phyloP scores from a whole-genome alignment of 2,888 invertebrate species.

The Tyria jacobaeae region DNA sequence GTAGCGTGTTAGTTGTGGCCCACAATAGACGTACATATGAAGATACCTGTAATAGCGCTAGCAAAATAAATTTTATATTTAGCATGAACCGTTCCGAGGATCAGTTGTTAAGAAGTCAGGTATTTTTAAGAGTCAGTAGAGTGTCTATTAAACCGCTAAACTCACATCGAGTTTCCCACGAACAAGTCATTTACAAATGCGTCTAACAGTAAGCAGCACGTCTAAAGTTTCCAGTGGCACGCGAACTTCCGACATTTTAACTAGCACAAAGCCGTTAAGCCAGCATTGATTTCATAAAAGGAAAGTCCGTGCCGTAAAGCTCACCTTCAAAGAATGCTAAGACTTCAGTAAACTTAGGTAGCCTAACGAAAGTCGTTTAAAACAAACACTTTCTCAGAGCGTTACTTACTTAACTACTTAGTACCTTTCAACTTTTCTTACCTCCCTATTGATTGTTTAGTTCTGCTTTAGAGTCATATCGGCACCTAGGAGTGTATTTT shows the following conservation, averaged over 20 bases:
- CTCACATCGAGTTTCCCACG: conserved; percentile 37
- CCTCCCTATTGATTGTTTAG: conserved; percentile 41
- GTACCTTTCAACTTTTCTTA: conserved; percentile 61
- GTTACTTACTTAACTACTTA: conserved; percentile 47
- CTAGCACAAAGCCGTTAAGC: conserved; percentile 70
- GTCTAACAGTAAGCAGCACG: conserved; percentile 45
- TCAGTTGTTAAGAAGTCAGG: neutral
- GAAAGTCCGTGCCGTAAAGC: conserved; percentile 49
- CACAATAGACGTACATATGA: neutral
- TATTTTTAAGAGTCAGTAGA: neutral
- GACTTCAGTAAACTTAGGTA: conserved; percentile 69
- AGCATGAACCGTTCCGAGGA: neutral
- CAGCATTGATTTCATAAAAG: conserved; percentile 74
- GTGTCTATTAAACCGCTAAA: conserved; percentile 31
- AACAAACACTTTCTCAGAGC: conserved; percentile 60
- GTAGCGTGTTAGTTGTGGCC: neutral
- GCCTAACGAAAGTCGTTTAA: conserved; percentile 65
- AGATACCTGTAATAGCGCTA: neutral
- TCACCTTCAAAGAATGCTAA: conserved; percentile 57
- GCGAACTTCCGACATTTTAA: conserved; percentile 69
- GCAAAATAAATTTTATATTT: neutral
- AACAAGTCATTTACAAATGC: conserved; percentile 55
- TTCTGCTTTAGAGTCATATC: conserved; percentile 29
- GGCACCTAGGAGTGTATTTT: conserved; percentile 16
- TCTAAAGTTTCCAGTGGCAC: conserved; percentile 58